Base-by-base conservation (phyloP, 2,113 vertebrate species). In the Cercocebus atys region DNA sequence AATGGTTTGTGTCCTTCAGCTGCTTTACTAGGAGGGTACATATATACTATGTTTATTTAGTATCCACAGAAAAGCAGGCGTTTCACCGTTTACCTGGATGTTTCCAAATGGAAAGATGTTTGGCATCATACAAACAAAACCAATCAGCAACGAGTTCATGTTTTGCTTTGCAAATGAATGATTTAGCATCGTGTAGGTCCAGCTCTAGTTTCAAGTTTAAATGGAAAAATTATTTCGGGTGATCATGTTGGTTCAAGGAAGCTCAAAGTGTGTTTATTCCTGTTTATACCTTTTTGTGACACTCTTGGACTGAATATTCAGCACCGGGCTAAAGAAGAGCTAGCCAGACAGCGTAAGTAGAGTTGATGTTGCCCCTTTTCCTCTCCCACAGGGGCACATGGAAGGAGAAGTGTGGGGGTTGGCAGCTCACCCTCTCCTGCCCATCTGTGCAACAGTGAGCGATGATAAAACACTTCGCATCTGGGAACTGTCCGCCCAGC, bases 361-460 rank as follows among this genome's bases (percentile, higher is more conserved):
- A 73, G 88, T 87, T 97, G 50, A 87, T 18, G 14, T 88, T 92
- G 90, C 75, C 47, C 80, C 18, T 0, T 92, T 93, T 83, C 93
- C 88, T 76, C 88, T 93, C 78, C 95, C 90, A 16, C 97, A 99
- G 99, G 99, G 99, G 78, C 99, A 99, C 94, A 99, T 99, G 99
- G 99, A 99, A 96, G 99, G 99, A 32, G 99, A 99, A 96, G 99
- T 99, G 25, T 99, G 99, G 99, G 99, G 99, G 43, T 95, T 99
- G 97, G 99, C 99, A 1, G 99, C 99, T 66, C 99, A 99, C 68
- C 99, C 99, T 10, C 99, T 99, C 45, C 99, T 99, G 97, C 99
- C 99, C 25, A 98, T 99, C 97, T 99, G 99, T 25, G 99, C 99
- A 78, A 99, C 99, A 0, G 99, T 99, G 94, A 99, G 99, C 3